Percentiles rank a stretch among this genome's conserved stretches.
These are phyloP conservation scores for Cotesia glomerata DNA, from an alignment of 1,140 invertebrate species.

Conservation along the genomic window DNA sequence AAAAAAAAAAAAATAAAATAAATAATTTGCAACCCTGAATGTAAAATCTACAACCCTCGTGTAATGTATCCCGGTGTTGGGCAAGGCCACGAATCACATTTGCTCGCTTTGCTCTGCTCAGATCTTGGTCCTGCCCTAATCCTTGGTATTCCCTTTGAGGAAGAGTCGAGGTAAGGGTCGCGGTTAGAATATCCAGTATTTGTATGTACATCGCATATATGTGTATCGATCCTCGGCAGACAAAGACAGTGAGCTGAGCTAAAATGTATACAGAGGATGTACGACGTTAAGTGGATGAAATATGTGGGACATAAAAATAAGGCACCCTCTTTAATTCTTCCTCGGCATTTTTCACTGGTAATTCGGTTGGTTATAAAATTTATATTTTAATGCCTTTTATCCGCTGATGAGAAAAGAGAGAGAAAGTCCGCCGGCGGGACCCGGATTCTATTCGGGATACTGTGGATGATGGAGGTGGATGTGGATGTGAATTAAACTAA, in stretches of 20 bases:
- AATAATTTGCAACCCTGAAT: no score
- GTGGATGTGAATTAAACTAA: no score
- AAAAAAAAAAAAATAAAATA: no score
- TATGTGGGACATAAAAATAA: constrained; percentile 5
- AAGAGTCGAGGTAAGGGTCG: no score
- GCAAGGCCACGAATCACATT: neutral
- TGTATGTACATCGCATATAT: no score
- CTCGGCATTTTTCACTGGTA: constrained; percentile 2
- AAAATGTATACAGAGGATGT: no score
- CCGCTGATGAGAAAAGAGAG: constrained; percentile 6
- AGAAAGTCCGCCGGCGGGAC: neutral
- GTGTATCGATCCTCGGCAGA: neutral
- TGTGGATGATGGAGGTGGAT: no score
- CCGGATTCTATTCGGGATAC: no score
- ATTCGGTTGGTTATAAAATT: constrained; percentile 16
- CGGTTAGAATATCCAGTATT: no score
- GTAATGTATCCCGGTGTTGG: neutral
- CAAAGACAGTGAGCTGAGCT: no score
- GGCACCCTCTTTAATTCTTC: neutral
- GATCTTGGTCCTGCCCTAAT: no score
- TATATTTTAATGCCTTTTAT: neutral
- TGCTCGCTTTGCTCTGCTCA: neutral
- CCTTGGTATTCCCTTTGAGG: no score
- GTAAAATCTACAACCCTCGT: neutral
- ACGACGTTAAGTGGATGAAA: neutral